Evolutionary conservation across 2,888 invertebrate species (phyloP).

Genomic region (Drosophila pullipes): DNA sequence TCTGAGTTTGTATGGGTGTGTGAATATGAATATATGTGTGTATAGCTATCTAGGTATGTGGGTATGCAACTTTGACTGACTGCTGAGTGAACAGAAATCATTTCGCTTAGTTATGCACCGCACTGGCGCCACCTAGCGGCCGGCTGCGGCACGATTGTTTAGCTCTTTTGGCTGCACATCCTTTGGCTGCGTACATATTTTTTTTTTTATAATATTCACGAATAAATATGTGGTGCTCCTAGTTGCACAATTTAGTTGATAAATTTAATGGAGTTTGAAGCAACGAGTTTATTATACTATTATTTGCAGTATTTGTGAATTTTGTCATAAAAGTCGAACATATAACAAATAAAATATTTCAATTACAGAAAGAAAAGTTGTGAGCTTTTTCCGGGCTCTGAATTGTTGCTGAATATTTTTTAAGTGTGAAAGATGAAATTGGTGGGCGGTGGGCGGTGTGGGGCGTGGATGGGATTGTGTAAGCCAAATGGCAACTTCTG

Average conservation of each 20-base stretch:
- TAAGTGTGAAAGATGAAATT: conserved; percentile 1
- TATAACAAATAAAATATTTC: conserved; percentile 50
- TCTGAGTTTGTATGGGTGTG: no score
- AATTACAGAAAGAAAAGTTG: conserved; percentile 47
- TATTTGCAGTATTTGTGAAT: background rate
- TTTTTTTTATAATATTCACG: background rate
- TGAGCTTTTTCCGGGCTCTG: conserved; percentile 5
- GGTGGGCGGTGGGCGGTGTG: background rate
- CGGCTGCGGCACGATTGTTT: background rate
- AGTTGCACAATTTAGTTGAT: background rate
- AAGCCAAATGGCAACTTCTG: conserved; percentile 48
- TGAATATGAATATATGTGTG: background rate
- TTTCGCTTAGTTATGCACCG: background rate
- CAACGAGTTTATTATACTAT: background rate
- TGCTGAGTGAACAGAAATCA: background rate
- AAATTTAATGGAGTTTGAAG: background rate
- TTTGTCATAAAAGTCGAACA: conserved; percentile 26
- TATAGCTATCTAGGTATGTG: background rate
- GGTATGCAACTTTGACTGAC: background rate
- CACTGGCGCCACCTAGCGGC: conserved; percentile 53
- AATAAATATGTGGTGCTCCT: background rate
- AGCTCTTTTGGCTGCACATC: conserved; percentile 34
- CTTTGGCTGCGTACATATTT: conserved; percentile 25
- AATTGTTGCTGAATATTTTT: conserved; percentile 11
- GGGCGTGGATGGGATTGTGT: conserved; percentile 6